Percentiles rank a stretch among this genome's conserved stretches.
Evolutionary conservation across 2,113 vertebrate species (phyloP).

Genomic region (Chauna torquata): DNA sequence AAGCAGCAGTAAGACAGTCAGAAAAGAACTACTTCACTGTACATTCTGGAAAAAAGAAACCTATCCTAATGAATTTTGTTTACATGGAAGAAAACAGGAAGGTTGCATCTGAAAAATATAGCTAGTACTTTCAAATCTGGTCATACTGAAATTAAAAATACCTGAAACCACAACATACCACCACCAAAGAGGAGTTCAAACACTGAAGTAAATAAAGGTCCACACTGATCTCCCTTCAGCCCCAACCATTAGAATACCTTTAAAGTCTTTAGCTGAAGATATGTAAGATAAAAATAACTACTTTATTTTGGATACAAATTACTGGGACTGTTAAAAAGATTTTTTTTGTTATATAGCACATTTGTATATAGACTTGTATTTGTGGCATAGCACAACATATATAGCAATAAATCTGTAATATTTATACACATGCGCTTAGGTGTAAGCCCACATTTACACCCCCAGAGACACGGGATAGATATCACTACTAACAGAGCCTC

Average conservation of each 20-base stretch:
- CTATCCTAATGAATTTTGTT: not conserved
- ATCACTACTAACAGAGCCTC: slow-evolving; percentile 31
- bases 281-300: not conserved
- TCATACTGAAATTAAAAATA: not conserved
- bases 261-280: not conserved
- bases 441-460: slow-evolving; percentile 58
- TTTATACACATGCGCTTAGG: slow-evolving; percentile 50
- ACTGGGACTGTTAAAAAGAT: not conserved
- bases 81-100: not conserved
- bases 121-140: not conserved
- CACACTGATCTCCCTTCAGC: not conserved
- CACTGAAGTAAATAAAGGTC: not conserved
- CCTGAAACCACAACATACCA: not conserved
- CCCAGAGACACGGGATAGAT: slow-evolving; percentile 39
- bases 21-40: not conserved
- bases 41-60: not conserved
- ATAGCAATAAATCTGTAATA: slow-evolving; percentile 40
- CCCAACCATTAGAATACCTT: not conserved
- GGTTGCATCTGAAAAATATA: not conserved
- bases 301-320: not conserved
- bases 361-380: not conserved
- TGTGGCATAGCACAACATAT: not conserved
- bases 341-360: not conserved
- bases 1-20: not conserved
- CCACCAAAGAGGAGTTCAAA: not conserved